Evolutionary conservation across 2,113 vertebrate genomes (phyloP), one percentile per base, ranked within the genome.

Genomic region (Pedetes capensis): DNA sequence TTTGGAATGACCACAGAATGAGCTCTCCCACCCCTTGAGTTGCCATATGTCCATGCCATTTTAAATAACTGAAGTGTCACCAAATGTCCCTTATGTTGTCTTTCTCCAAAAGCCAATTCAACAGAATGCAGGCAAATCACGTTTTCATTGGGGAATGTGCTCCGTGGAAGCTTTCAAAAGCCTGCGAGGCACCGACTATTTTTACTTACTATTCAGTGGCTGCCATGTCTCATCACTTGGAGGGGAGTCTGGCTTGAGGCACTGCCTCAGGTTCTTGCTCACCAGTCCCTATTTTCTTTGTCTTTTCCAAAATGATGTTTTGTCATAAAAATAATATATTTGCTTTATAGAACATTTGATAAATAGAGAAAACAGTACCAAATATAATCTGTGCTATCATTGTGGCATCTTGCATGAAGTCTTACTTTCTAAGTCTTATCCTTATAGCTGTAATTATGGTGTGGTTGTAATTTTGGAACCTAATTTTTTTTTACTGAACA

Each of bases 81-180:
- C 95, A 96, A 91, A 95, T 97, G 91, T 91, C 95, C 96, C 96
- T 96, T 96, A 47, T 96, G 96, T 53, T 78, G 75, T 89, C 86
- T 92, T 87, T 86, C 72, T 96, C 74, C 89, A 93, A 82, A 91
- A 95, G 82, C 96, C 95, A 95, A 20, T 42, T 91, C 69, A 82
- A 55, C 55, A 96, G 94, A 93, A 96, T 83, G 89, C 2, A 23
- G 87, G 95, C 39, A 2, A 85, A 32, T 44, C 13, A 59, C 61
- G 2, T 82, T 74, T 96, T 63, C 85, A 81, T 80, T 51, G 5
- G 72, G 63, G 78, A 90, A 16, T 34, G 78, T 51, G 91, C 18
- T n/a, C 5, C 25, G 42, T 81, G 63, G 86, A 92, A 32, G 74
- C 82, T 59, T 92, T 80, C 72, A 59, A 14, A 80, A 86, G 74